Base-by-base conservation (phyloP, 2,888 invertebrate species). In the Cantharis flavilabris region DNA sequence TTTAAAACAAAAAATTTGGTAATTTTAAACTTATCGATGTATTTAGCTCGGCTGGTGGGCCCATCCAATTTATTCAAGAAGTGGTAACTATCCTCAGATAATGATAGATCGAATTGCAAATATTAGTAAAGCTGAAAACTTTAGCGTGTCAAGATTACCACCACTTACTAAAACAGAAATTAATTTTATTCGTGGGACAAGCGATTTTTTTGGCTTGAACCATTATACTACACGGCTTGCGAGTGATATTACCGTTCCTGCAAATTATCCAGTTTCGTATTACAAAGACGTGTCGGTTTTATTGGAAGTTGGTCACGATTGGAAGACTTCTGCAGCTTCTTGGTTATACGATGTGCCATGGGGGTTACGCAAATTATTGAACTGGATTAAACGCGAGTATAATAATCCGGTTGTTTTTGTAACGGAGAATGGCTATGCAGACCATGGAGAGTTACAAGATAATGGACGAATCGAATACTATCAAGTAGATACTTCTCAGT, bases 171-270 rank as follows among this genome's bases (percentile, higher is more conserved):
- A 80, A 10, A 80, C 86, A 11, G 90, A 91, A 88, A 86, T 90
- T 9, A 79, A 86, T 28, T 83, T 84, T 10, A 87, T 91, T 64
- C 83, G 83, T 83, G 92, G 89, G 83, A 90, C 89, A 79, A 90
- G 83, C 78, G 94, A 94, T 84, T 94, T 93, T 86, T 88, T 94
- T 33, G 94, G 93, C 0, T 81, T 94, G 5, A 94, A 94, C 83
- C 90, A 92, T 76, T 94, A 93, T 85, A 90, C 92, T 0, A 89
- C 91, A 0, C 88, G 86, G 77, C 73, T 91, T 79, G 88, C 89
- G 0, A 81, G 88, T 10, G 74, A 84, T 30, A 74, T 82, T 1
- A 79, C 84, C 13, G 88, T 76, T 84, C 80, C 83, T n/a, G 26
- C 69, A 86, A 79, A 87, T 87, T 76, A 88, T 85, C 1, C 89